Conservation (phyloP, 2,888 invertebrate genomes). For the Leptopilina syphax region DNA sequence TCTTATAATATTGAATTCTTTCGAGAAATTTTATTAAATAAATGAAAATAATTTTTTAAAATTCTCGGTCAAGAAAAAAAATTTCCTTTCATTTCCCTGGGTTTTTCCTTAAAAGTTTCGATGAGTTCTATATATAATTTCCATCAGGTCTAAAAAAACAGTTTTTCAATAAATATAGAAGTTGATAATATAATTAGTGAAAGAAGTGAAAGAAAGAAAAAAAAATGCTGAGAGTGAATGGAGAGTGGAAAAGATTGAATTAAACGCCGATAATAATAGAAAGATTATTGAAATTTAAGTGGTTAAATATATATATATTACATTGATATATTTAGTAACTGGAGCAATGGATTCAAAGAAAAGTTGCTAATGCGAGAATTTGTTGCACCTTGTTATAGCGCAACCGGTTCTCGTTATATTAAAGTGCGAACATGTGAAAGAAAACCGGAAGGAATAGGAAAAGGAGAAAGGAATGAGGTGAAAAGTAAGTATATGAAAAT, state of each 20-base stretch:
- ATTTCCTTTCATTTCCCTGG: too few species aligned
- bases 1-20: too few species aligned
- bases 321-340: not conserved
- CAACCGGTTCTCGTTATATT: not conserved
- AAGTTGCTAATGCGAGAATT: constrained; percentile 28
- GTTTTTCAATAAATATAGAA: too few species aligned
- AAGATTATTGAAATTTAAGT: not conserved
- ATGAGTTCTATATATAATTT: too few species aligned
- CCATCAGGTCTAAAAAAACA: too few species aligned
- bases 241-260: not conserved
- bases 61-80: too few species aligned
- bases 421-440: not conserved
- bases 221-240: not conserved
- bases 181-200: too few species aligned
- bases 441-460: not conserved
- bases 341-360: not conserved
- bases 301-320: not conserved
- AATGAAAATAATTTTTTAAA: too few species aligned
- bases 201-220: too few species aligned
- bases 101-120: too few species aligned
- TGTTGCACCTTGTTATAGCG: not conserved
- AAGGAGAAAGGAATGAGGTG: constrained; percentile 22
- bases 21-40: too few species aligned
- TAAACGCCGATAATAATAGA: not conserved
- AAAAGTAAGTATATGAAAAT: constrained; percentile 24